A percentile compares a stretch with the other conserved stretches of the same genome.
Conservation (phyloP, 2,888 invertebrate species). For the Gisinianus flammeolus region DNA sequence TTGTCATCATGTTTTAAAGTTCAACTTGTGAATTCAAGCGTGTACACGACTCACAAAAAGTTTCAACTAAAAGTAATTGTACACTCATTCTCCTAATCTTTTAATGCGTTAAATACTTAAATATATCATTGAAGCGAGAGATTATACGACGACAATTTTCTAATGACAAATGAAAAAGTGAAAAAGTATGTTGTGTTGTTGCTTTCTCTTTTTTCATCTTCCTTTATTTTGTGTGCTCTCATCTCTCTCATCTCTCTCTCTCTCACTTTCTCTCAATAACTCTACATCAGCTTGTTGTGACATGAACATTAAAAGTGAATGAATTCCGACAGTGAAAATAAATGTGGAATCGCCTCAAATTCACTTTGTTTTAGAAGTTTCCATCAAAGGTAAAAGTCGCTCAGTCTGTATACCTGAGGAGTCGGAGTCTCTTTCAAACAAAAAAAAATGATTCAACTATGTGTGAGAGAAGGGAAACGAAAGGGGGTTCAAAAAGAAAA, state of each 20-base stretch:
- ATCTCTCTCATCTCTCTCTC: neutral
- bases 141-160: too few relatives aligned
- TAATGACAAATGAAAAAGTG: too few relatives aligned
- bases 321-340: conserved; percentile 1
- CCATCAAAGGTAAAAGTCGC: too few relatives aligned
- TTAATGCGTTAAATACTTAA: too few relatives aligned
- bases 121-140: too few relatives aligned
- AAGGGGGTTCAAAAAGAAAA: neutral
- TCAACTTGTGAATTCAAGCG: too few relatives aligned
- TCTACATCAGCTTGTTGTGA: neutral
- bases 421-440: too few relatives aligned
- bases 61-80: neutral
- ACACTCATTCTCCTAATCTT: neutral
- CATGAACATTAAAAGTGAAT: conserved; percentile 2
- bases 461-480: neutral
- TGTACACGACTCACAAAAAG: neutral
- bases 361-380: neutral
- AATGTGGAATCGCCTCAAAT: neutral
- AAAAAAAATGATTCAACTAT: too few relatives aligned
- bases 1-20: too few relatives aligned
- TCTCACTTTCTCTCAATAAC: neutral
- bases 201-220: too few relatives aligned
- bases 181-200: too few relatives aligned
- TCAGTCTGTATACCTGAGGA: too few relatives aligned
- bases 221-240: neutral